A percentile compares a stretch with the other conserved stretches of the same genome.
phyloP scores from a whole-genome alignment of 2,113 vertebrate genomes.

The Calonectris borealis region DNA sequence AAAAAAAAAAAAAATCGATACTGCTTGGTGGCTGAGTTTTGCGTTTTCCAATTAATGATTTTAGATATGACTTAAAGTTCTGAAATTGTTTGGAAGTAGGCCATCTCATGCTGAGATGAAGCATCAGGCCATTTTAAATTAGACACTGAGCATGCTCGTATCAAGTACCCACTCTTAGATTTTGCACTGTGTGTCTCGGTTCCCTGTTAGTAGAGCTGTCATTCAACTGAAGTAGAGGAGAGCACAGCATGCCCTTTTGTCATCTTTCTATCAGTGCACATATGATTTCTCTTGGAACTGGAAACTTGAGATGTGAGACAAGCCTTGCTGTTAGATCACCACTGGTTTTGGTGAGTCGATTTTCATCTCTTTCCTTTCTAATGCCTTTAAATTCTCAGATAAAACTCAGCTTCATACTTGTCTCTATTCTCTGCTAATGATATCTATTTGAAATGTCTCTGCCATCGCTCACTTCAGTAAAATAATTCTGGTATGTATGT shows the following conservation, averaged over 20 bases:
- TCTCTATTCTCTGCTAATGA: background rate
- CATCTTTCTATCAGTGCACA: background rate
- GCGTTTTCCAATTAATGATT: constrained; percentile 41
- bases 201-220: constrained; percentile 47
- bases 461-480: background rate
- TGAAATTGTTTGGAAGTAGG: constrained; percentile 72
- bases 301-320: background rate
- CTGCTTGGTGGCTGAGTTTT: constrained; percentile 2
- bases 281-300: constrained; percentile 47
- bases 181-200: constrained; percentile 26
- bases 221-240: constrained; percentile 16
- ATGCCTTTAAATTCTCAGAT: background rate
- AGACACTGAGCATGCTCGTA: constrained; percentile 75
- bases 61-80: constrained; percentile 42
- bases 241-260: constrained; percentile 48
- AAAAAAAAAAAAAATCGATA: background rate
- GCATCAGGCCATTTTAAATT: constrained; percentile 65
- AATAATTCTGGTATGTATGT: background rate
- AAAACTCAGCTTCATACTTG: background rate
- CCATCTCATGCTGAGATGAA: constrained; percentile 67
- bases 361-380: constrained; percentile 5
- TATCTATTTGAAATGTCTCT: background rate
- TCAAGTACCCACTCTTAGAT: constrained; percentile 33
- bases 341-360: constrained; percentile 62
- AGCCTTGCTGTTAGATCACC: constrained; percentile 2